Base-by-base conservation (phyloP, 2,797 vertebrate species). In the Caiman crocodilus region DNA sequence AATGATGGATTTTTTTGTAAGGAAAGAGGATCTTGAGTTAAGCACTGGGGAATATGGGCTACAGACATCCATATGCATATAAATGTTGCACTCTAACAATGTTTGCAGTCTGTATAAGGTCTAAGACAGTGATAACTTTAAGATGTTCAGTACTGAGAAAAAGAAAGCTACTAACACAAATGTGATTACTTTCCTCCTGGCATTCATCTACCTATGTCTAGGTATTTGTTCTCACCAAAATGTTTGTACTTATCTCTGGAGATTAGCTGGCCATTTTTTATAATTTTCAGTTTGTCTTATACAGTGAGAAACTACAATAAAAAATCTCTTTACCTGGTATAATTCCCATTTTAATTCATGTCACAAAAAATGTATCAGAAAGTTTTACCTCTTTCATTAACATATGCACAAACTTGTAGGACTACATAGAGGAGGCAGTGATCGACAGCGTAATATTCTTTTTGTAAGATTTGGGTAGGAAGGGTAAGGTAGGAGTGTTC, bases 311-410 rank as follows among this genome's bases (percentile, higher is more conserved):
- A 73, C 42, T 50, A 42, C 6, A 71, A 71, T 23, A 69, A 12
- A 42, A 42, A 73, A 20, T 26, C 6, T 73, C 50, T 65, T 1
- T 82, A 81, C 82, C 58, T 78, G 78, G 61, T 67, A 79, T 73
- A 90, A 10, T 82, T 90, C 92, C 78, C 67, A 20, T 89, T 93
- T 95, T 78, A 94, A 93, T 92, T 67, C 86, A 58, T 89, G 56
- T 75, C 93, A 94, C 9, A 82, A 90, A 64, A 50, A 50, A 50
- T 50, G 42, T 50, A 50, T 50, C 42, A 2, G 9, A 50, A 50
- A 50, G 42, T 78, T 81, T 67, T 23, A 7, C 4, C 0, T 4
- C 4, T 9, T 11, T 20, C 25, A 63, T 82, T 71, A 82, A 65
- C 78, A 55, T 4, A 92, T 4, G 14, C 32, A 85, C 87, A 65